Percentiles rank a stretch among this genome's conserved stretches.
Evolutionary conservation across 2,113 vertebrate genomes (phyloP).

Genomic region (Myotis brandtii): DNA sequence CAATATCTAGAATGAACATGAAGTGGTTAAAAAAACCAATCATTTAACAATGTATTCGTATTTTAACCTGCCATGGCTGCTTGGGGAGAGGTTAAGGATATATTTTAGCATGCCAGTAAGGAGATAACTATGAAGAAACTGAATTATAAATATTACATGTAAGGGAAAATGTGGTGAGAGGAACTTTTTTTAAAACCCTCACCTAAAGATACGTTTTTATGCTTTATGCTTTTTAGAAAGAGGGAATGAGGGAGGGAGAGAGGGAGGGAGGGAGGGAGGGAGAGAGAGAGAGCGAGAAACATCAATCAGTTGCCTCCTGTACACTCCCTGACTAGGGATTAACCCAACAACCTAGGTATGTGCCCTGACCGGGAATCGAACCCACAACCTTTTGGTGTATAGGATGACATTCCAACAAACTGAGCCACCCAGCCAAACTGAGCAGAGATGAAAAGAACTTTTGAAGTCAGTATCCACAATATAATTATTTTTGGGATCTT

Average conservation of each 20-base stretch:
- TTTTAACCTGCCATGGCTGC: background rate
- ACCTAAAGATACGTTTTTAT: too few relatives aligned
- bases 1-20: background rate
- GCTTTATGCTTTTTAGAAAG: too few relatives aligned
- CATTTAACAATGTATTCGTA: background rate
- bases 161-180: background rate
- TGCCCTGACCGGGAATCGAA: too few relatives aligned
- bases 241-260: too few relatives aligned
- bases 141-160: background rate
- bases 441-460: background rate
- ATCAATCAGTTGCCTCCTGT: too few relatives aligned
- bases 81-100: background rate
- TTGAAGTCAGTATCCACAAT: background rate
- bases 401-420: background rate
- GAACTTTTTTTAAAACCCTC: background rate
- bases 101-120: background rate
- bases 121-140: background rate
- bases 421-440: background rate
- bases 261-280: too few relatives aligned
- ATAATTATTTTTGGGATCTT: background rate
- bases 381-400: background rate
- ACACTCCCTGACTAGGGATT: too few relatives aligned
- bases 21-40: background rate
- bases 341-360: too few relatives aligned
- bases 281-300: too few relatives aligned